A percentile compares a stretch with the other conserved stretches of the same genome.
Conservation (phyloP, 2,797 vertebrate species). For the Amblyraja radiata region DNA sequence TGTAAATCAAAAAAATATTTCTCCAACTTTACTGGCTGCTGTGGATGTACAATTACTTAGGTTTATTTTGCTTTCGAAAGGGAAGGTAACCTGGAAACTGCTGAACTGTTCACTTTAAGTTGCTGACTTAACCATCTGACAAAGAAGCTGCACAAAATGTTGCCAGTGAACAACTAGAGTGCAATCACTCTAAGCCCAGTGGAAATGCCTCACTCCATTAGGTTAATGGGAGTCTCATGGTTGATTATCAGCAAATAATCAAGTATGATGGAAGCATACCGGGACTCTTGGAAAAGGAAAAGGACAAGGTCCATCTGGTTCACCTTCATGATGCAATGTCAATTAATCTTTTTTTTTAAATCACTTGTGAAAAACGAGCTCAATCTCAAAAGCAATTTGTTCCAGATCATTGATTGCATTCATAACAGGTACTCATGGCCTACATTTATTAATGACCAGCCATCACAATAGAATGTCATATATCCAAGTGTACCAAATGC, state of each 20-base stretch:
- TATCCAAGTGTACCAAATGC: not conserved
- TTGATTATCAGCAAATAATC: not conserved
- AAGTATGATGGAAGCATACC: not conserved
- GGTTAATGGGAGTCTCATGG: not conserved
- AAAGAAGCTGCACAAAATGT: not conserved
- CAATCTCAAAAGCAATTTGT: not conserved
- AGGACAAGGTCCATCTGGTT: not conserved
- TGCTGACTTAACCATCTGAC: not conserved
- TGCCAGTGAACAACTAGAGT: not conserved
- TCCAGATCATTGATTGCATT: not conserved
- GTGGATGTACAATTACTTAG: constrained; percentile 4
- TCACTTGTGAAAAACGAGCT: not conserved
- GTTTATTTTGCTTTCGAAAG: not conserved
- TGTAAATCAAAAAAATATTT: constrained; percentile 10
- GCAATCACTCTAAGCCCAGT: not conserved
- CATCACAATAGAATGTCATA: not conserved
- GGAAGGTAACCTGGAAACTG: not conserved
- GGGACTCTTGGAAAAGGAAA: not conserved
- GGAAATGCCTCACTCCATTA: not conserved
- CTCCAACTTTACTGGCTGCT: not conserved
- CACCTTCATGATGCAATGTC: not conserved
- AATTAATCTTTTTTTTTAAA: not conserved
- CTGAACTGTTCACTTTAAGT: constrained; percentile 4
- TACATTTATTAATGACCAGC: not conserved
- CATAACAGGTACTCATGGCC: not conserved